Evolutionary conservation across 2,797 vertebrate species (phyloP).

Genomic region (Meriones psammophilus): DNA sequence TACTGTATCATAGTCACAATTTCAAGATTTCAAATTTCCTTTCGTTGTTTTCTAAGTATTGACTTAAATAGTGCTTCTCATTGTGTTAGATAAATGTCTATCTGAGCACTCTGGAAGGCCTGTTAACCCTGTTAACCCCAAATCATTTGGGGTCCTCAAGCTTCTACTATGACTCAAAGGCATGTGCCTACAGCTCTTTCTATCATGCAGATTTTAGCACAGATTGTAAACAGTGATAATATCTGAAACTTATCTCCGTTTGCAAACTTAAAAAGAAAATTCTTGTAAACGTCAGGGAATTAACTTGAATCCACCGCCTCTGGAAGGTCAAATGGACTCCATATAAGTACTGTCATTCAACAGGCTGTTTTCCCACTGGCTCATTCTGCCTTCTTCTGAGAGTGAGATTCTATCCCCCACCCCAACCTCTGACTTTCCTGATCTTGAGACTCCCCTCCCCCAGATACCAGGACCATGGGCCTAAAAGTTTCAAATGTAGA

Average conservation of each 20-base stretch:
- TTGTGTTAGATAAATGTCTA: background rate
- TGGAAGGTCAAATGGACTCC: background rate
- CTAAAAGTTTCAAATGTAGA: background rate
- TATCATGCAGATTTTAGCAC: background rate
- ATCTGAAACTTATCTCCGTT: background rate
- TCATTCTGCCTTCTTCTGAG: background rate
- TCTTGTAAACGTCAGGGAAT: background rate
- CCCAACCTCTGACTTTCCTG: background rate
- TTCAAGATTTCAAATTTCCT: background rate
- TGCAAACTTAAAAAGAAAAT: background rate
- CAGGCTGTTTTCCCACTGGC: background rate
- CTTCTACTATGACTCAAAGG: background rate
- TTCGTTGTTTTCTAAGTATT: background rate
- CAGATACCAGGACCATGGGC: background rate
- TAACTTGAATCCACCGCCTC: background rate
- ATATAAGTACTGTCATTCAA: background rate
- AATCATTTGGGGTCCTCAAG: background rate
- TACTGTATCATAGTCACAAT: background rate
- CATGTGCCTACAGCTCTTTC: no score
- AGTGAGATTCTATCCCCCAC: background rate
- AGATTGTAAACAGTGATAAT: background rate
- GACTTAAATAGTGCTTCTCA: background rate
- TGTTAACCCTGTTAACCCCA: background rate
- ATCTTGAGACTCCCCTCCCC: background rate
- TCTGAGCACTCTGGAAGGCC: background rate